phyloP scores from a whole-genome alignment of 2,113 vertebrate species.

The Aviceda subcristata region DNA sequence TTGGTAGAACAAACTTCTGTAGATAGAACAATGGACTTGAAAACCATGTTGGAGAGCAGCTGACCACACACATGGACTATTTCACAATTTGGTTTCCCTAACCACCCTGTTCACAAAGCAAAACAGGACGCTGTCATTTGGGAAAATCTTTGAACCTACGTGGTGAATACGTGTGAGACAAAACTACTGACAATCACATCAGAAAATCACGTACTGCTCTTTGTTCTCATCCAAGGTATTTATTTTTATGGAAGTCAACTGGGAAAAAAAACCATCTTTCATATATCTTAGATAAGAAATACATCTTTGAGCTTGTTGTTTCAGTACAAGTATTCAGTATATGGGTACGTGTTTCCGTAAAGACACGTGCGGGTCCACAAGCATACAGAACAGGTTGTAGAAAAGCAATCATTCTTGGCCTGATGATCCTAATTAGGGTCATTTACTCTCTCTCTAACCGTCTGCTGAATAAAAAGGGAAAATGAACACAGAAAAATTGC shows the following conservation, averaged over 20 bases:
- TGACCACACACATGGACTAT: background rate
- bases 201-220: background rate
- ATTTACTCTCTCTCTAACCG: background rate
- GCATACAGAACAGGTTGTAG: background rate
- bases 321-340: background rate
- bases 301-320: background rate
- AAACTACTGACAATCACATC: background rate
- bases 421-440: background rate
- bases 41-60: background rate
- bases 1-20: background rate
- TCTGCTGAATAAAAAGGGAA: background rate
- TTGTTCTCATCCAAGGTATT: background rate
- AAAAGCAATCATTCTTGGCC: background rate
- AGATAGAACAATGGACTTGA: background rate
- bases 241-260: background rate
- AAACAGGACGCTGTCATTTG: accelerated
- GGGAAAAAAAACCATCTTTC: background rate
- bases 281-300: background rate
- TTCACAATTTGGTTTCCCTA: background rate
- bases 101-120: background rate
- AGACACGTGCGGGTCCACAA: background rate
- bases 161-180: background rate
- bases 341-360: background rate
- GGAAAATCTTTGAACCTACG: background rate
- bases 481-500: background rate